A percentile compares a stretch with the other conserved stretches of the same genome.
Evolutionary conservation across 2,113 vertebrate species (phyloP).

Genomic region (Sapajus apella): DNA sequence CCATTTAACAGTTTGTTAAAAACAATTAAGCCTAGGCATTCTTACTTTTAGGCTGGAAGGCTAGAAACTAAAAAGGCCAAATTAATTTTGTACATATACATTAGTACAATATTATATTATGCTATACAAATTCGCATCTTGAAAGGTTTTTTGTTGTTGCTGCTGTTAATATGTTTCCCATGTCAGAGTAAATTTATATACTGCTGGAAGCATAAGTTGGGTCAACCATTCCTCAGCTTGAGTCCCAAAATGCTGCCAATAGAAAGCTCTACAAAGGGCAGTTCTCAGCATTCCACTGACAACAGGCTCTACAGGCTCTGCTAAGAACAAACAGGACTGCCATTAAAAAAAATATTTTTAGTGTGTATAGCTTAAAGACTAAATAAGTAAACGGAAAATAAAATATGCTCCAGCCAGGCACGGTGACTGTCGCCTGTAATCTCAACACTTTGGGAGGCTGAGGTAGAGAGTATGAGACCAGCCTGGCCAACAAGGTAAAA

Average conservation of each 20-base stretch:
- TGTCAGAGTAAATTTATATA: slow-evolving; percentile 23
- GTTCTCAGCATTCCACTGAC: background rate
- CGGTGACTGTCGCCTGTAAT: too few species aligned
- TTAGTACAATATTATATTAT: background rate
- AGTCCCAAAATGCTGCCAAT: background rate
- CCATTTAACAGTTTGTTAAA: background rate
- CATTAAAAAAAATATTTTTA: background rate
- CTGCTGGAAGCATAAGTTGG: background rate
- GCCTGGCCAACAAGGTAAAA: too few species aligned
- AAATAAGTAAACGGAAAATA: background rate
- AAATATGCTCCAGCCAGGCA: too few species aligned
- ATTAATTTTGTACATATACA: background rate
- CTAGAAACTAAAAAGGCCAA: background rate
- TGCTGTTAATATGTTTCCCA: background rate
- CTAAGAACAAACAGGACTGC: background rate
- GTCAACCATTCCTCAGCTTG: background rate
- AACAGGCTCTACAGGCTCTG: background rate
- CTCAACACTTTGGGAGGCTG: too few species aligned
- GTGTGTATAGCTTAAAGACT: background rate
- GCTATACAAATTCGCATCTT: background rate
- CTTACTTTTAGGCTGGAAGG: background rate
- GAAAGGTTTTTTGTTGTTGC: background rate
- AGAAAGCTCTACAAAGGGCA: background rate
- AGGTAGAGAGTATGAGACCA: too few species aligned
- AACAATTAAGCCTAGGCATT: background rate